phyloP scores from a whole-genome alignment of 2,888 invertebrate species.

The Rhodophaea formosa region DNA sequence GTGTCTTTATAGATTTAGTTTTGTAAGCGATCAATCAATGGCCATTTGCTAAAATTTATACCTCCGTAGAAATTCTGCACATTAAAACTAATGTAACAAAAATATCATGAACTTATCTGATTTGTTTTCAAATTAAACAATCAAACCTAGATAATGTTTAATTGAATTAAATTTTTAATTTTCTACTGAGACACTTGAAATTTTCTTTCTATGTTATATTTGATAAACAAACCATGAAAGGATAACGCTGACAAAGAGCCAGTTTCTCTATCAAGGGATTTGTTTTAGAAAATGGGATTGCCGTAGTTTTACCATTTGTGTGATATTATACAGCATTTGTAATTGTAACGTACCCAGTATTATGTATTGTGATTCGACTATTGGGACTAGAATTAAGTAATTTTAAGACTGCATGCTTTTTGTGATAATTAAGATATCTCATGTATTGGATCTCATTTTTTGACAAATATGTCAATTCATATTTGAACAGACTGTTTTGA shows the following conservation, averaged over 20 bases:
- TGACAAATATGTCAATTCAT: slow-evolving; percentile 21
- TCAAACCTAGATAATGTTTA: too few relatives aligned
- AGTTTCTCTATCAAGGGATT: neutral
- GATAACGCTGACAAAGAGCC: too few relatives aligned
- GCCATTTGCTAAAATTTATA: neutral
- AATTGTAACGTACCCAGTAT: slow-evolving; percentile 53
- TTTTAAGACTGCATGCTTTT: slow-evolving; percentile 48
- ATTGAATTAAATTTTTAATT: too few relatives aligned
- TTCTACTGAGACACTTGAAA: too few relatives aligned
- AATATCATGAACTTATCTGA: too few relatives aligned
- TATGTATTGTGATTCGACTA: slow-evolving; percentile 45
- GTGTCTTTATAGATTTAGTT: slow-evolving; percentile 10
- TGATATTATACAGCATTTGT: slow-evolving; percentile 36
- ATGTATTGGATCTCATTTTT: slow-evolving; percentile 46
- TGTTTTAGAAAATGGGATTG: slow-evolving; percentile 22
- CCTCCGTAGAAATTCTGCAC: neutral
- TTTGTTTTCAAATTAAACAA: too few relatives aligned
- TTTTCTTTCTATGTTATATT: too few relatives aligned
- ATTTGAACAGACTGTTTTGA: slow-evolving; percentile 20
- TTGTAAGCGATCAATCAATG: neutral
- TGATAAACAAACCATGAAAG: too few relatives aligned
- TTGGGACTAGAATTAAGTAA: slow-evolving; percentile 29
- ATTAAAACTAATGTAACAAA: too few relatives aligned
- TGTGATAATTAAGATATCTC: slow-evolving; percentile 42
- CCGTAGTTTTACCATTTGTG: slow-evolving; percentile 17